phyloP scores from a whole-genome alignment of 2,888 invertebrate species.

The Nymphalis c-album region DNA sequence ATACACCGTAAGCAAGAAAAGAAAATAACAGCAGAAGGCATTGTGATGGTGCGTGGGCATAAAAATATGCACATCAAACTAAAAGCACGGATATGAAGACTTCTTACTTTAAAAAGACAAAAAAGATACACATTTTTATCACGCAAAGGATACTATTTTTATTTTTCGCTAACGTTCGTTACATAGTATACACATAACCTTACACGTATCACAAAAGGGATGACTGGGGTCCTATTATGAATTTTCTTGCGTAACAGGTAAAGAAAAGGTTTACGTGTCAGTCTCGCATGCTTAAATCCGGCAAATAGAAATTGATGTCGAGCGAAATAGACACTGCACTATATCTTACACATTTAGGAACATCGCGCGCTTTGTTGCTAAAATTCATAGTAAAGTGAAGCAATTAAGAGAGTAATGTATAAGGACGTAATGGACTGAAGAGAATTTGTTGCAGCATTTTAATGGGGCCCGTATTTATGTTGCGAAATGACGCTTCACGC shows the following conservation, averaged over 20 bases:
- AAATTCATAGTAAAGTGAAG: constrained; percentile 76
- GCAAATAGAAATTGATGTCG: constrained; percentile 75
- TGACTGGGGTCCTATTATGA: constrained; percentile 35
- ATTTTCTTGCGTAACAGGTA: constrained; percentile 43
- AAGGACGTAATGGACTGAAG: constrained; percentile 75
- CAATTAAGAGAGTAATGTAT: constrained; percentile 75
- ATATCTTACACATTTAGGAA: constrained; percentile 69
- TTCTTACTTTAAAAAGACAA: neutral
- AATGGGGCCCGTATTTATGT: constrained; percentile 68
- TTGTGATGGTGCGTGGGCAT: no score
- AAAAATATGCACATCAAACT: no score
- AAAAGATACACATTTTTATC: neutral
- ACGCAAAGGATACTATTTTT: constrained; percentile 17
- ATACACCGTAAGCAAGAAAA: no score
- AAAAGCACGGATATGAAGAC: no score
- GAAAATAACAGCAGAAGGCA: no score
- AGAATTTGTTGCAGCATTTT: constrained; percentile 71
- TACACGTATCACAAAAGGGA: constrained; percentile 32
- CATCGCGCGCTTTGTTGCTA: constrained; percentile 68
- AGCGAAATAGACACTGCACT: constrained; percentile 68
- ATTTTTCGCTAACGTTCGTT: constrained; percentile 28
- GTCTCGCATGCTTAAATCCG: constrained; percentile 62
- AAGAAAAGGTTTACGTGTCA: constrained; percentile 64
- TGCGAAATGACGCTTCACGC: constrained; percentile 62
- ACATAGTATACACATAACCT: constrained; percentile 29